Evolutionary conservation across 2,797 vertebrate species (phyloP), one percentile per base, ranked within the genome.

Genomic region (Adelosebastes latens): DNA sequence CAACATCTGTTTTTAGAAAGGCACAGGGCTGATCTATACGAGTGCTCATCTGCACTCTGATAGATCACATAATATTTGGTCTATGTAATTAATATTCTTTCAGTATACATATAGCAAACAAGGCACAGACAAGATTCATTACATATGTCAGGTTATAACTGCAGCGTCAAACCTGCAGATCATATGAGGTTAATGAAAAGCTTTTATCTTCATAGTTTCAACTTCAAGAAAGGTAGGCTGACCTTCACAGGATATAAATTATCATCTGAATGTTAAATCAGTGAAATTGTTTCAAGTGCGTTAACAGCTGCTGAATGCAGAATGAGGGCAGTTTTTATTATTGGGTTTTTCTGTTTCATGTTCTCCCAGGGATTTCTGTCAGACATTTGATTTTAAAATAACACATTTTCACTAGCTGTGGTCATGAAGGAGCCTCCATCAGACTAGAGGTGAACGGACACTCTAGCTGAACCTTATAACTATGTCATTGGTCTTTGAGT

Each of bases 401-500:
- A 34, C 6, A 52, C n/a, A 8, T 49, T 56, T 49, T 58, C 31
- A 72, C 7, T 2, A 39, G 29, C 32, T 65, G 60, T 27, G 66
- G 46, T 59, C 62, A 56, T 10, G 56, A 49, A 25, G 2, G 8
- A 70, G 25, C 42, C 42, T 81, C 29, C 5, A 5, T 66, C 31
- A 13, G 22, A 66, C 10, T 12, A 4, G n/a, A 67, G 52, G 11
- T 31, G 65, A 64, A 32, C 2, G 11, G 6, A 46, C 2, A 20
- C 36, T 32, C 18, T 2, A 0, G 18, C n/a, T 27, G 14, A 71
- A 16, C 24, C 3, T 9, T 8, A 9, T 14, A 52, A 22, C 76
- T 86, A 90, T 7, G 75, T 53, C 77, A 93, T 79, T 2, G 60
- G 29, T 56, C 92, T 82, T 49, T 89, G 87, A 4, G 66, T 66